Base-by-base conservation (phyloP, 1,140 invertebrate species). In the Thereuonema tuberculata region DNA sequence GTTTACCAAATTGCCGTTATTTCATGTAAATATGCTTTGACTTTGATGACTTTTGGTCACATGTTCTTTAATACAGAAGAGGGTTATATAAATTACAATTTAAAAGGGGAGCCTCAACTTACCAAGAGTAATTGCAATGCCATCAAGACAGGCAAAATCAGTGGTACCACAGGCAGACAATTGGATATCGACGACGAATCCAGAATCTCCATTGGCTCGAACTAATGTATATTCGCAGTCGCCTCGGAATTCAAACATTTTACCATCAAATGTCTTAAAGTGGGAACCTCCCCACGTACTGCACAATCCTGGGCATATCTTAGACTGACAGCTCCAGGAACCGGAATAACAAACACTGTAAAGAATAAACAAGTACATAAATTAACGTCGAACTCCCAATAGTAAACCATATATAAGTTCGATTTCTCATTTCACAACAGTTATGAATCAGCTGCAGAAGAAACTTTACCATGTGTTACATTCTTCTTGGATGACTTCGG, bases 61-160 rank as follows among this genome's bases (percentile, higher is more conserved):
- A n/a, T n/a, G n/a, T n/a, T n/a, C n/a, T n/a, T n/a, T n/a, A n/a
- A n/a, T n/a, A n/a, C n/a, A n/a, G n/a, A n/a, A n/a, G n/a, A n/a
- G n/a, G n/a, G n/a, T n/a, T n/a, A n/a, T n/a, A n/a, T n/a, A n/a
- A n/a, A n/a, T n/a, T n/a, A n/a, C n/a, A n/a, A n/a, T n/a, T n/a
- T n/a, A n/a, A n/a, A n/a, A n/a, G n/a, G n/a, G n/a, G n/a, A n/a
- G n/a, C n/a, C n/a, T n/a, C n/a, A 23, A 54, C 58, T 70, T 77
- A 57, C 80, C 80, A 20, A 84, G 79, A 61, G 71, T 79, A 15
- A 85, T 67, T 2, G 79, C 84, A 2, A 93, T 73, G 0, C 88
- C 84, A 68, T 93, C 93, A 2, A 87, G 87, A 68, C 91, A 95
- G 1, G 86, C 86, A 0, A 89, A 85, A 0, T 89, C 89, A 15